Evolutionary conservation across 2,797 vertebrate genomes (phyloP), one percentile per base, ranked within the genome.

Genomic region (Cuculus canorus): DNA sequence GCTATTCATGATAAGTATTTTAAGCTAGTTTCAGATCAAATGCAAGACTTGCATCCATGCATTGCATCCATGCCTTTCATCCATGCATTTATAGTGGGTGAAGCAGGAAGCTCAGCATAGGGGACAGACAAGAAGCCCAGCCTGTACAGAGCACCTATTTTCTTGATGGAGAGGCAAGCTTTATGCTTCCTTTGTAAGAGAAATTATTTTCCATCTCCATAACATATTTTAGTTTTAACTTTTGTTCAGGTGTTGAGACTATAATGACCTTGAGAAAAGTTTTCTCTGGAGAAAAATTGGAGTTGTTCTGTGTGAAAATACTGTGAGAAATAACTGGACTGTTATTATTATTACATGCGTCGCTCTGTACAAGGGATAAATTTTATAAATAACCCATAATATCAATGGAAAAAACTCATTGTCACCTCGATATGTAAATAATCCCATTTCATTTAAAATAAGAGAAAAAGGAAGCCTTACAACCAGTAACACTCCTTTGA

Each of bases 71-170:
- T 50, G n/a, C n/a, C 43, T 45, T 45, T 43, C 35, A 80, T 70
- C 77, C 18, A 0, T 25, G 2, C 5, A 13, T 71, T 80, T 91
- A 25, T 30, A 32, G 22, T 8, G 19, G 11, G 2, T 52, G 14
- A 91, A 66, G 39, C 1, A 3, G 17, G 19, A 76, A 57, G 14
- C 13, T 70, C 57, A 61, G 13, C 0, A 0, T 37, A 23, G n/a
- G 10, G 80, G 14, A 9, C 9, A 23, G 13, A 5, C 70, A 71
- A 13, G 33, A 63, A 72, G 4, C 17, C 21, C 18, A 71, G 2
- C 5, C 8, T 43, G 0, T 24, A 50, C 1, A 35, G 23, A 54
- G 30, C 57, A 8, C 43, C 5, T 59, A 23, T 82, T 43, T 69
- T 13, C 17, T 60, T 45, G 11, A 10, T 3, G 28, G 22, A 63